phyloP scores from a whole-genome alignment of 1,140 invertebrate species.

The Trissolcus basalis region DNA sequence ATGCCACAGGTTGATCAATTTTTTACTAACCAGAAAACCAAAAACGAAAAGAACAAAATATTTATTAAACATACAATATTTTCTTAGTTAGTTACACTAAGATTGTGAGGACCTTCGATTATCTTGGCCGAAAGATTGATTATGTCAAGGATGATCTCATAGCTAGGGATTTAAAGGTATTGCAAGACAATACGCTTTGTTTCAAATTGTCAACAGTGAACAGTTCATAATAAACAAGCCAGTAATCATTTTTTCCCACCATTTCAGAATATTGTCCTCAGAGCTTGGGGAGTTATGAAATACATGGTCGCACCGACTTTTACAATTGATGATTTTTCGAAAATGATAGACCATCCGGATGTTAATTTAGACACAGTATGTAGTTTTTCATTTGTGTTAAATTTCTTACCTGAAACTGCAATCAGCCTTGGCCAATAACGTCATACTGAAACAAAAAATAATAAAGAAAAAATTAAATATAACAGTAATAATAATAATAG shows the following conservation, averaged over 20 bases:
- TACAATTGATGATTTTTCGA: slow-evolving; percentile 63
- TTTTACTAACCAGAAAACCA: not conserved
- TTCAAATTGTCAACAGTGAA: slow-evolving; percentile 11
- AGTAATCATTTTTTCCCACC: slow-evolving; percentile 4
- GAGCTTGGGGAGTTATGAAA: slow-evolving; percentile 59
- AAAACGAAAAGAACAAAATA: no score
- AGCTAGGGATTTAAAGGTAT: slow-evolving; percentile 61
- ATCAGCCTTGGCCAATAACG: no score
- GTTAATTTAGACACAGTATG: slow-evolving; percentile 64
- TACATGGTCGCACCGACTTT: slow-evolving; percentile 64
- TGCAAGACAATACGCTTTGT: slow-evolving; percentile 4
- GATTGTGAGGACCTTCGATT: slow-evolving; percentile 60
- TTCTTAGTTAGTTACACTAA: slow-evolving; percentile 60
- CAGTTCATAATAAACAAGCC: not conserved
- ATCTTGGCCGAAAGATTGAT: slow-evolving; percentile 61
- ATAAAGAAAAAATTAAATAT: no score
- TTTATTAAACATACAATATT: not conserved
- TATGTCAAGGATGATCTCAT: slow-evolving; percentile 62
- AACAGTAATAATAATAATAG: no score
- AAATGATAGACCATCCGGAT: slow-evolving; percentile 68
- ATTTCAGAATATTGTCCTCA: slow-evolving; percentile 64
- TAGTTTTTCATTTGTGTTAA: slow-evolving; percentile 6
- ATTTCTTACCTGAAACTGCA: not conserved
- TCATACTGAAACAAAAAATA: no score
- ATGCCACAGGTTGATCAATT: slow-evolving; percentile 55